Base-by-base conservation (phyloP, 1,140 invertebrate genomes). In the Temnothorax curvispinosus region DNA sequence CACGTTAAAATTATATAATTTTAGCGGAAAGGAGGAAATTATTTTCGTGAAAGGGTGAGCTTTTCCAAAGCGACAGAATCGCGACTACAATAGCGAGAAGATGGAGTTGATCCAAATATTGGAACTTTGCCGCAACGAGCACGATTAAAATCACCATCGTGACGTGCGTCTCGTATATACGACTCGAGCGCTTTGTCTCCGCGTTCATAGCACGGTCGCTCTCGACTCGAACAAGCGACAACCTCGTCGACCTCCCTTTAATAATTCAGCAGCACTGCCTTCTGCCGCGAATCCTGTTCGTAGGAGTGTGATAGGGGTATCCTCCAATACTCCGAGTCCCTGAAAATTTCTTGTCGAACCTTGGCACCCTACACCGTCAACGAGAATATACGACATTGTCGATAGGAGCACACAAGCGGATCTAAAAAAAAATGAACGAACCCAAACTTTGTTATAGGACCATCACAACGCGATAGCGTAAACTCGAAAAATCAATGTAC, bases 321-420 rank as follows among this genome's bases (percentile, higher is more conserved):
- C 38, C 44, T 44, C 27, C 32, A 69, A n/a, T 82, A 62, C 41
- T 65, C 21, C 65, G 44, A 54, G 18, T 58, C 60, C 35, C 50
- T 77, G 81, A 76, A 87, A 75, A 85, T 87, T 72, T 75, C 58
- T 75, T 69, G 65, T 62, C 65, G 69, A 75, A 75, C 47, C 64
- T 75, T 69, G 69, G 64, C 80, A 81, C 86, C 72, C 72, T 15
- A 60, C 56, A 18, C 50, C 11, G 78, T 81, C 75, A 74, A 87
- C 64, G 84, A 91, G 89, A 92, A 92, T 89, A 86, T 89, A 91
- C 85, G 89, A 89, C 80, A 56, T 72, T 27, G 38, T 35, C 21
- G 35, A 47, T 41, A 13, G 35, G 41, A 58, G 27, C 27, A 27
- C 27, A 27, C 64, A 74, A 62, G 50, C 44, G 69, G n/a, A 15